Base-by-base conservation (phyloP, 2,888 invertebrate species). In the Hirtodrosophila trivittata region DNA sequence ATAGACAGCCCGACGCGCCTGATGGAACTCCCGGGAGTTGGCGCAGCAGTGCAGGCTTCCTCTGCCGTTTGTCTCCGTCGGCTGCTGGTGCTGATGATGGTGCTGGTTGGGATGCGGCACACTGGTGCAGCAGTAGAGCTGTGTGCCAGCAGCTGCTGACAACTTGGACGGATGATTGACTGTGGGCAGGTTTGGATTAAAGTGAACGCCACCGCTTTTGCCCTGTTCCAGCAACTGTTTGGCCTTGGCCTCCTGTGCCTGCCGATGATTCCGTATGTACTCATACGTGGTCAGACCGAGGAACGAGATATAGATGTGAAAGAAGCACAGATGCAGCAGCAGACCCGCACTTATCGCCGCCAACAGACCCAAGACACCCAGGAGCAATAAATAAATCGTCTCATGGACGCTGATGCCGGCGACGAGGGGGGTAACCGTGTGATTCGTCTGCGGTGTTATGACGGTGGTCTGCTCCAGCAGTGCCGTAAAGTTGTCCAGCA, bases 261-360 rank as follows among this genome's bases (percentile, higher is more conserved):
- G 92, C 0, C 93, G 91, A 83, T 91, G 91, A 65, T 91, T 91
- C 42, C 91, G 86, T 45, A 97, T 95, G 90, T 97, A 97, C 88
- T 97, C 97, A 91, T 97, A 97, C 0, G 97, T 97, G 13, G 97
- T 97, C 38, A 97, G 92, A 1, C 97, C 97, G 81, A 96, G 91
- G 75, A 94, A 93, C 1, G 95, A 94, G 87, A 97, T 96, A 91
- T 97, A 97, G 60, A 96, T 93, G 91, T 97, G 97, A 90, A 97
- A 97, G 91, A 95, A 95, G 89, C 95, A 95, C 49, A 97, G 92
- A 91, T 97, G 97, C 66, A 96, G 91, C 56, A 97, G 92, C 43
- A 97, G 92, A 21, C 95, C 94, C 1, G 95, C 94, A 3, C 95
- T 94, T 9, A 95, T 93, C 14, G 95, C 93, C n/a, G 96, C 95